These are phyloP conservation scores for Dolichotis patagonum DNA, from an alignment of 2,113 vertebrate genomes.

Conservation along the genomic window DNA sequence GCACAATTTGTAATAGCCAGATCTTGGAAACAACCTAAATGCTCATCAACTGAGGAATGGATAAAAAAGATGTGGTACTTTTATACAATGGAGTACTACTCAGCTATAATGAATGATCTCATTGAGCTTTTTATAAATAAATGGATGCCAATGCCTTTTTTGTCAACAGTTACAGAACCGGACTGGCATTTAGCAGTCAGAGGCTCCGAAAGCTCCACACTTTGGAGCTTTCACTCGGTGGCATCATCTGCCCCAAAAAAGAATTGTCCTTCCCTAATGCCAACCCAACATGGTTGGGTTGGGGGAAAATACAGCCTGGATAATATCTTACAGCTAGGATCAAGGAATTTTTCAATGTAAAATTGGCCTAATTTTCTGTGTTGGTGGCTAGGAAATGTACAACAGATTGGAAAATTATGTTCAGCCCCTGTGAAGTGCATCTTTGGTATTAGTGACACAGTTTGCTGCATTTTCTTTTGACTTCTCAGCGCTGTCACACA, in stretches of 20 bases:
- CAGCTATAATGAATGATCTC: too few relatives aligned
- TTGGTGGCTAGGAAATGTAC: constrained; percentile 6
- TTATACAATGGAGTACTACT: too few relatives aligned
- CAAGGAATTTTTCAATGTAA: not conserved
- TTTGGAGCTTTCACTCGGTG: not conserved
- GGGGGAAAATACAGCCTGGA: not conserved
- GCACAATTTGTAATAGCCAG: too few relatives aligned
- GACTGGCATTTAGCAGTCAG: not conserved
- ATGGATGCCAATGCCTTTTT: too few relatives aligned
- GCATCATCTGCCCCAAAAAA: not conserved
- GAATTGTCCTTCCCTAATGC: not conserved
- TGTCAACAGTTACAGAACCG: not conserved
- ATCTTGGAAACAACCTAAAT: too few relatives aligned
- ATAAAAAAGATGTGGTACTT: too few relatives aligned
- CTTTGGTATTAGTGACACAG: not conserved
- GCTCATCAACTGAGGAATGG: too few relatives aligned
- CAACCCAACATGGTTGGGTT: rapidly evolving
- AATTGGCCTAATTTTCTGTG: constrained; percentile 17
- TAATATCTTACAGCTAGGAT: not conserved
- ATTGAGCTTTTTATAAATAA: too few relatives aligned
- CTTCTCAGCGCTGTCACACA: not conserved
- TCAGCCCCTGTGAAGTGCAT: not conserved
- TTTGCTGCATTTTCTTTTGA: not conserved
- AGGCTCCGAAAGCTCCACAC: not conserved
- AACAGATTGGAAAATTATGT: not conserved